These are phyloP conservation scores for Amazona guildingii DNA, from an alignment of 2,113 vertebrate genomes.

Conservation along the genomic window DNA sequence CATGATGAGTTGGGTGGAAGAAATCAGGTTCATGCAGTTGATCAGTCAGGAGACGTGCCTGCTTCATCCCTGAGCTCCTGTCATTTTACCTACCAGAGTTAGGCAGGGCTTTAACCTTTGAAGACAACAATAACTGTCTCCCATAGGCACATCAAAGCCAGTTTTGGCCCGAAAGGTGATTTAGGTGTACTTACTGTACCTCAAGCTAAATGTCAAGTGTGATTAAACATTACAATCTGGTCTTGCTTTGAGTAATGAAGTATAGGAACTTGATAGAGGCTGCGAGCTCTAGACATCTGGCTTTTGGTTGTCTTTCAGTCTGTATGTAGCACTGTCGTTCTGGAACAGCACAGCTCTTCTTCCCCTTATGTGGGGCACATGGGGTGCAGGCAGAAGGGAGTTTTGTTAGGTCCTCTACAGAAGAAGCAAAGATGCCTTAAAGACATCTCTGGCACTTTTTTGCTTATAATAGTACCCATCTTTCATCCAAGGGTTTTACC, in stretches of 20 bases:
- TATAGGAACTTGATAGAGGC: not conserved
- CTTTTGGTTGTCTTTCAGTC: not conserved
- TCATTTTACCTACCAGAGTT: not conserved
- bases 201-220: conserved; percentile 62
- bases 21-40: not conserved
- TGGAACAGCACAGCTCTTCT: not conserved
- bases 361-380: not conserved
- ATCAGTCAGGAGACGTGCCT: not conserved
- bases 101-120: conserved; percentile 49
- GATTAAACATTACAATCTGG: conserved; percentile 43
- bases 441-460: not conserved
- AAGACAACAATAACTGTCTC: conserved; percentile 55
- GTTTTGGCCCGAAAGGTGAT: conserved; percentile 55
- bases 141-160: conserved; percentile 40
- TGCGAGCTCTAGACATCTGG: not conserved
- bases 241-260: conserved; percentile 20
- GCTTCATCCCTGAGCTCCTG: conserved; percentile 10
- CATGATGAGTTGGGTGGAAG: not conserved
- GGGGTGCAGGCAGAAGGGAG: not conserved
- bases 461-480: not conserved
- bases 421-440: not conserved
- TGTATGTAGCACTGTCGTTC: not conserved
- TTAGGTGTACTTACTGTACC: conserved; percentile 54
- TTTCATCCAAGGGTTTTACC: not conserved
- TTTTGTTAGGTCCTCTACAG: not conserved